Percentiles rank a stretch among this genome's conserved stretches.
phyloP scores from a whole-genome alignment of 2,113 vertebrate species.

The Barnardius zonarius region DNA sequence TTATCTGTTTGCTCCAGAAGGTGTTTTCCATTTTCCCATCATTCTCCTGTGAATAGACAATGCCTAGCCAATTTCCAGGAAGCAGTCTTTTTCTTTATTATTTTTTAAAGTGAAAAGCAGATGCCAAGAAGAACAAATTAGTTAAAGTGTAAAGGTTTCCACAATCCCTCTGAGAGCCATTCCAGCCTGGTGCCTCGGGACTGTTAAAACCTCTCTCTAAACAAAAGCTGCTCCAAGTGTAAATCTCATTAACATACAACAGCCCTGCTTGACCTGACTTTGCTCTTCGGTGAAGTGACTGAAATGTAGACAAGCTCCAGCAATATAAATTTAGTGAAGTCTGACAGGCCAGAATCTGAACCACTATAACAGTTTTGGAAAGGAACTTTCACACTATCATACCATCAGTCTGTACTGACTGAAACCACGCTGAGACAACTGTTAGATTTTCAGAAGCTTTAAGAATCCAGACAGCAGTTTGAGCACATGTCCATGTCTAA shows the following conservation, averaged over 20 bases:
- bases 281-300: not conserved
- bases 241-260: constrained; percentile 37
- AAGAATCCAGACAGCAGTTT: not conserved
- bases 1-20: constrained; percentile 63
- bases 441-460: not conserved
- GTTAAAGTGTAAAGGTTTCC: constrained; percentile 17
- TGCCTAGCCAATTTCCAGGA: constrained; percentile 42
- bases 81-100: not conserved
- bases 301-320: constrained; percentile 10
- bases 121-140: constrained; percentile 5
- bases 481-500: not conserved
- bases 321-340: not conserved
- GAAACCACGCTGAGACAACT: not conserved
- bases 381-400: not conserved
- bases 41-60: not conserved
- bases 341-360: not conserved
- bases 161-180: not conserved
- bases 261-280: not conserved
- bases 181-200: not conserved
- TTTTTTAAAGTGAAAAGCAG: constrained; percentile 24
- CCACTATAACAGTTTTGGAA: not conserved
- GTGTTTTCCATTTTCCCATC: constrained; percentile 19
- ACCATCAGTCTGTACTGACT: not conserved
- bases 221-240: constrained; percentile 11
- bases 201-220: constrained; percentile 1